These are phyloP conservation scores for Pollenia labialis DNA, from an alignment of 2,888 invertebrate genomes.

Conservation along the genomic window DNA sequence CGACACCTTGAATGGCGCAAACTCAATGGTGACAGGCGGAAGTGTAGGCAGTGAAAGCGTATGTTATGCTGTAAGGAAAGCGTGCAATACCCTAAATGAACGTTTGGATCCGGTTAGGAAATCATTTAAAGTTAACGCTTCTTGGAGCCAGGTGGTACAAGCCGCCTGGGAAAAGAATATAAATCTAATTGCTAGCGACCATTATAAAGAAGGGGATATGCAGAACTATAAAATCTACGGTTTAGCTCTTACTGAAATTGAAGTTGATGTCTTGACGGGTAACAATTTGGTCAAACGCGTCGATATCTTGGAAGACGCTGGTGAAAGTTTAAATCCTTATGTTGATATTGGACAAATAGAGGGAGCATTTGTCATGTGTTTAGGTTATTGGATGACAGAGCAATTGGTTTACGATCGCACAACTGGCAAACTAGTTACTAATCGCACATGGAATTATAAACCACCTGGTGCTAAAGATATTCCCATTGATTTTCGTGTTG, in stretches of 20 bases:
- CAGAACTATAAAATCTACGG: slow-evolving; percentile 87
- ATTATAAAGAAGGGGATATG: slow-evolving; percentile 85
- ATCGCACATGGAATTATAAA: slow-evolving; percentile 92
- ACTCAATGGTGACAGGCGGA: slow-evolving; percentile 88
- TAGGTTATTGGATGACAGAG: slow-evolving; percentile 90
- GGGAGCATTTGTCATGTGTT: slow-evolving; percentile 90
- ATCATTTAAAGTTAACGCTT: slow-evolving; percentile 70
- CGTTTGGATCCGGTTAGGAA: slow-evolving; percentile 86
- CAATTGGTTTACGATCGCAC: slow-evolving; percentile 87
- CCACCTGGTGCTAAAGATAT: slow-evolving; percentile 90
- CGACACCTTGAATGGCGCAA: slow-evolving; percentile 87
- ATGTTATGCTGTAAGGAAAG: slow-evolving; percentile 86
- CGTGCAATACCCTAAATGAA: slow-evolving; percentile 86
- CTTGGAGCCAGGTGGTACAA: slow-evolving; percentile 86
- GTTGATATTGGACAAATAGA: slow-evolving; percentile 90
- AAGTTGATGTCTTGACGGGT: slow-evolving; percentile 91
- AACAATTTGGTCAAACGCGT: slow-evolving; percentile 88
- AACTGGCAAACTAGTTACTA: slow-evolving; percentile 88
- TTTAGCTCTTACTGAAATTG: slow-evolving; percentile 87
- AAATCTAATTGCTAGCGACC: slow-evolving; percentile 86
- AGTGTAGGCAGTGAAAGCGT: slow-evolving; percentile 89
- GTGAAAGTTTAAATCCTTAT: slow-evolving; percentile 88
- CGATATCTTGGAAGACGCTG: slow-evolving; percentile 89
- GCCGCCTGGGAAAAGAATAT: slow-evolving; percentile 85
- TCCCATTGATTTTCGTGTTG: slow-evolving; percentile 89